Base-by-base conservation (phyloP, 2,888 invertebrate species). In the Quadroppia sp. region DNA sequence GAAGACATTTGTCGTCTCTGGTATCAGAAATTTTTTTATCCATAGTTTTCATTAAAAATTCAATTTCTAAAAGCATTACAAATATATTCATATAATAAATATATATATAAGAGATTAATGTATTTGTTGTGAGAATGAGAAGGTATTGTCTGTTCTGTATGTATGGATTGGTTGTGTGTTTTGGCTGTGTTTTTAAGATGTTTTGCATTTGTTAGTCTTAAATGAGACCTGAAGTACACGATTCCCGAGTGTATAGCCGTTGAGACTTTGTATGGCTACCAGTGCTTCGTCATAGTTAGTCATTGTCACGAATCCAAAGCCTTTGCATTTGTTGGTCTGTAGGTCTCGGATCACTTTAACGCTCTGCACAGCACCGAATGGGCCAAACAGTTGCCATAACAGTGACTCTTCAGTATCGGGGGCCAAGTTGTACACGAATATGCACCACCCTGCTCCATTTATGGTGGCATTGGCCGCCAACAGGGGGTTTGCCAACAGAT, bases 221-320 rank as follows among this genome's bases (percentile, higher is more conserved):
- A 95, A 94, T 86, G 94, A 94, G 85, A 97, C 95, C 87, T 96
- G 96, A 82, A 96, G 88, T 80, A 94, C 93, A 80, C 96, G 89
- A 84, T 94, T 94, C 81, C 93, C 94, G 81, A 97, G 87, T 80
- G 93, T 92, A 85, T 94, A 95, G 81, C 96, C 96, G 84, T 97
- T 96, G 82, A 97, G 87, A 78, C 93, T 93, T 85, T 94, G 93
- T 82, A 96, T 96, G 80, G 97, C 96, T 80, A 94, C 91, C 78
- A 94, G 89, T 76, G 96, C 94, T 85, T 97, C 96, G 81, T 96
- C 95, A 83, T 97, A 96, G 85, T 95, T 94, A 82, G 94, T 94
- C 96, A 97, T 97, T 78, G 95, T 95, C 79, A 97, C 95, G 84
- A 96, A 96, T 79, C 95, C 97, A 84, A 95, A 97, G 78, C 97